phyloP scores from a whole-genome alignment of 2,888 invertebrate genomes.

The Horisme vitalbata region DNA sequence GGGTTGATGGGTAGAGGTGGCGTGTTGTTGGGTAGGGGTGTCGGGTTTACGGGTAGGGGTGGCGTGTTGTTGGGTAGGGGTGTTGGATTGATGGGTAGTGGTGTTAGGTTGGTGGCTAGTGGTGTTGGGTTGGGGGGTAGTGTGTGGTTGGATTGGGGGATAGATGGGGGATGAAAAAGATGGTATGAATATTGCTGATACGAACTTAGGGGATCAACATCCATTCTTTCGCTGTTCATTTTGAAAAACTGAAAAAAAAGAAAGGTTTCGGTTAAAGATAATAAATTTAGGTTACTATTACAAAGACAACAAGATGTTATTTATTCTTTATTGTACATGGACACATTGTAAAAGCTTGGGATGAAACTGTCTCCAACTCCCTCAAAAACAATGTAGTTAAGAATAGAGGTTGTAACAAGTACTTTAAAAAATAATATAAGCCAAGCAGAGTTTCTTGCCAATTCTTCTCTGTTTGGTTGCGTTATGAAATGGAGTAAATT shows the following conservation, averaged over 20 bases:
- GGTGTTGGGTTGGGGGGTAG: background rate
- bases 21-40: background rate
- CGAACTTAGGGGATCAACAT: constrained; percentile 59
- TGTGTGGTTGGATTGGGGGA: too few species aligned
- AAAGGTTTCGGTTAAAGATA: background rate
- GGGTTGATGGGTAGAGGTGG: constrained; percentile 32
- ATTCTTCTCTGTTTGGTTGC: too few species aligned
- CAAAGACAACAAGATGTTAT: too few species aligned
- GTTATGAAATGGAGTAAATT: too few species aligned
- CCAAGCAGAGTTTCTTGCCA: too few species aligned
- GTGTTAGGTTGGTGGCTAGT: background rate
- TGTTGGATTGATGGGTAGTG: background rate
- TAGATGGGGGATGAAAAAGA: constrained; percentile 10
- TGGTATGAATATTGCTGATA: constrained; percentile 43
- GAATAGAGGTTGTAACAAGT: too few species aligned
- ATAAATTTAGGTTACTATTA: too few species aligned
- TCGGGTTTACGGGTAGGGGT: constrained; percentile 23
- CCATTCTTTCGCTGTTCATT: constrained; percentile 50
- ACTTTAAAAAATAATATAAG: too few species aligned
- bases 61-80: constrained; percentile 15
- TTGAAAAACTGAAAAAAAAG: constrained; percentile 32
- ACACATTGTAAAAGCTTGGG: too few species aligned
- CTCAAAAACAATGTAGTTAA: too few species aligned
- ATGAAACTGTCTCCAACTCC: too few species aligned
- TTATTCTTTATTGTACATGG: too few species aligned